Percentiles rank a stretch among this genome's conserved stretches.
phyloP scores from a whole-genome alignment of 2,797 vertebrate genomes.

The Prunella strophiata region DNA sequence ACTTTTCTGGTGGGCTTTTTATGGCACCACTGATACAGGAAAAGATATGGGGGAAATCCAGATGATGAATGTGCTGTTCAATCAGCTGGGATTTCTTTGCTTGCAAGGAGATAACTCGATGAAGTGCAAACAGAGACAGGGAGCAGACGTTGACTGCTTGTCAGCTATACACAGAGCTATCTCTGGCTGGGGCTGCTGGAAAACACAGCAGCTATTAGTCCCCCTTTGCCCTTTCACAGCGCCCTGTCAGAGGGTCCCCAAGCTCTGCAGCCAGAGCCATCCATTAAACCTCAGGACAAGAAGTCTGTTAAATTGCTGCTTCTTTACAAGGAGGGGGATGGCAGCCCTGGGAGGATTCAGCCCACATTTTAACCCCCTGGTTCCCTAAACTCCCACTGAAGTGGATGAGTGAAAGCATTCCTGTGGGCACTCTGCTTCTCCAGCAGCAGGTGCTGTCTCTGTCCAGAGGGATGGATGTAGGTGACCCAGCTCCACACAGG shows the following conservation, averaged over 20 bases:
- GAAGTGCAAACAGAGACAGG: slow-evolving; percentile 74
- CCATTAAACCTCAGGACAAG: not conserved
- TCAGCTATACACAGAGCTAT: slow-evolving; percentile 26
- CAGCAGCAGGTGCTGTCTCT: not conserved
- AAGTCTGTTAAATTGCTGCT: not conserved
- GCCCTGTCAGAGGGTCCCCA: slow-evolving; percentile 36
- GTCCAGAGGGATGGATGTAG: not conserved
- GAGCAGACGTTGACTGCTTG: slow-evolving; percentile 63
- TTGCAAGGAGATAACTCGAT: slow-evolving; percentile 70
- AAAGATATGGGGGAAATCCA: slow-evolving; percentile 39
- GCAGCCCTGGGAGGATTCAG: not conserved
- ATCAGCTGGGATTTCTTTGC: slow-evolving; percentile 69
- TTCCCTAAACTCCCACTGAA: not conserved
- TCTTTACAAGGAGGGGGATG: not conserved
- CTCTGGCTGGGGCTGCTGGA: slow-evolving; percentile 57
- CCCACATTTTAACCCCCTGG: not conserved
- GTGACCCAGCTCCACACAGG: not conserved
- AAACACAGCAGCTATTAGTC: slow-evolving; percentile 46
- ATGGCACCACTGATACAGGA: slow-evolving; percentile 36
- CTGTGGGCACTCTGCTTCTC: not conserved
- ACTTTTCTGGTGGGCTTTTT: slow-evolving; percentile 68
- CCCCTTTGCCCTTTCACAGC: slow-evolving; percentile 47
- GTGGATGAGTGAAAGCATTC: not conserved
- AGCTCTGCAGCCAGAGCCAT: not conserved
- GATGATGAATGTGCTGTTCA: slow-evolving; percentile 70